Evolutionary conservation across 2,113 vertebrate genomes (phyloP).

Genomic region (Osmerus eperlanus): DNA sequence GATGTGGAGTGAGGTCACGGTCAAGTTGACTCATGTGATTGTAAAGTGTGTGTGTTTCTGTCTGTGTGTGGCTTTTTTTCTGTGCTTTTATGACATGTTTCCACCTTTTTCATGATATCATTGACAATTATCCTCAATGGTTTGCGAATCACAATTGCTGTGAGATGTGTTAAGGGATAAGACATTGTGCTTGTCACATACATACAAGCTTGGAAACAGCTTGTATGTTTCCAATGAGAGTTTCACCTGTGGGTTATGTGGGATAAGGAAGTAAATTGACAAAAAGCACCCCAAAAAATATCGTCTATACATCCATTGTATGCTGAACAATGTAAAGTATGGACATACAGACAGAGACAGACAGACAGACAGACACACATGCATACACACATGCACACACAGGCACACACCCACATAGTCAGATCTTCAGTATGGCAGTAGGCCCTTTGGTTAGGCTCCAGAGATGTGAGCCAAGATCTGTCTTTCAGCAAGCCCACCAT

Average conservation of each 20-base stretch:
- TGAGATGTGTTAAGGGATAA: neutral
- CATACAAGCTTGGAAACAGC: neutral
- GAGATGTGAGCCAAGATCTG: slow-evolving; percentile 56
- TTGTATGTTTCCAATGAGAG: too few relatives aligned
- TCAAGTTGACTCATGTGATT: neutral
- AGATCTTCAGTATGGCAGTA: slow-evolving; percentile 41
- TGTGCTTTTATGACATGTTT: neutral
- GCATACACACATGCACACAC: neutral
- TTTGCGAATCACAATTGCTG: neutral
- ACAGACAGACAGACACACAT: slow-evolving; percentile 10
- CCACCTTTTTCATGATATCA: neutral
- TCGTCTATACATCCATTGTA: neutral
- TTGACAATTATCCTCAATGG: neutral
- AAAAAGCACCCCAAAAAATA: too few relatives aligned
- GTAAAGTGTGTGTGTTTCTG: too few relatives aligned
- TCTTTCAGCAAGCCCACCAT: slow-evolving; percentile 54
- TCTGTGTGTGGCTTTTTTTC: neutral
- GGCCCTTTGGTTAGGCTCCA: slow-evolving; percentile 50
- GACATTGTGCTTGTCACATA: neutral
- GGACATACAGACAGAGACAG: slow-evolving; percentile 36
- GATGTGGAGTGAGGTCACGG: neutral
- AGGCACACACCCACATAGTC: neutral
- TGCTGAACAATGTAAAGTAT: neutral
- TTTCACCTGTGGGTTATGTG: too few relatives aligned
- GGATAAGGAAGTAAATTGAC: too few relatives aligned